A percentile compares a stretch with the other conserved stretches of the same genome.
phyloP scores from a whole-genome alignment of 2,888 invertebrate species.

The Notodonta dromedarius region DNA sequence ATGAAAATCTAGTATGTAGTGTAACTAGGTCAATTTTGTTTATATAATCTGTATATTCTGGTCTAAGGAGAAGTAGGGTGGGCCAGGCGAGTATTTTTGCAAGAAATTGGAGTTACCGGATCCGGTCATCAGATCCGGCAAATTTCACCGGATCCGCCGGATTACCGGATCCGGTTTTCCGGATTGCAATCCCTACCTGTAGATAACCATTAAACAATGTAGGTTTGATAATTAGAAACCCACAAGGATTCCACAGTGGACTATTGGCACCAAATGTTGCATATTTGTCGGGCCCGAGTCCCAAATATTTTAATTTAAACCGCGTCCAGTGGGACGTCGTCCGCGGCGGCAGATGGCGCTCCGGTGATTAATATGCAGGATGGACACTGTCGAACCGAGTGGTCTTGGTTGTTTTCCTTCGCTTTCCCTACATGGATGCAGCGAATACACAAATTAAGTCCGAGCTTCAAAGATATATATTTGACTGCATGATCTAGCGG shows the following conservation, averaged over 20 bases:
- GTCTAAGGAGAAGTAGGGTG: too few relatives aligned
- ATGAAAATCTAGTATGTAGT: too few relatives aligned
- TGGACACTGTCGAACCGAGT: constrained; percentile 56
- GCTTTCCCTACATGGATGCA: constrained; percentile 25
- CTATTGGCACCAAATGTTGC: constrained; percentile 73
- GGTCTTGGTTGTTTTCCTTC: constrained; percentile 56
- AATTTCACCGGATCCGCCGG: too few relatives aligned
- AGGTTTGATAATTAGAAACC: constrained; percentile 18
- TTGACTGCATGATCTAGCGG: too few relatives aligned
- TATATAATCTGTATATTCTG: too few relatives aligned
- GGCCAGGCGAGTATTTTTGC: too few relatives aligned
- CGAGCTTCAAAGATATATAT: background rate
- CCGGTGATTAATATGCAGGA: constrained; percentile 78
- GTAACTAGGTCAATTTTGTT: too few relatives aligned
- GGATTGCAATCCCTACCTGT: too few relatives aligned
- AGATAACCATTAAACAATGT: background rate
- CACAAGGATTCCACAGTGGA: constrained; percentile 42
- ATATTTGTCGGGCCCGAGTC: constrained; percentile 51
- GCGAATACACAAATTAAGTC: background rate
- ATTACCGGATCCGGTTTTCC: too few relatives aligned
- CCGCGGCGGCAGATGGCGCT: constrained; percentile 62
- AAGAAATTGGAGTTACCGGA: too few relatives aligned
- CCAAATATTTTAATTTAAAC: constrained; percentile 78
- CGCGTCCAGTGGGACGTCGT: constrained; percentile 44
- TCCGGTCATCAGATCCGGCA: too few relatives aligned